Conservation (phyloP, 2,113 vertebrate species). For the Periophthalmus modestus region DNA sequence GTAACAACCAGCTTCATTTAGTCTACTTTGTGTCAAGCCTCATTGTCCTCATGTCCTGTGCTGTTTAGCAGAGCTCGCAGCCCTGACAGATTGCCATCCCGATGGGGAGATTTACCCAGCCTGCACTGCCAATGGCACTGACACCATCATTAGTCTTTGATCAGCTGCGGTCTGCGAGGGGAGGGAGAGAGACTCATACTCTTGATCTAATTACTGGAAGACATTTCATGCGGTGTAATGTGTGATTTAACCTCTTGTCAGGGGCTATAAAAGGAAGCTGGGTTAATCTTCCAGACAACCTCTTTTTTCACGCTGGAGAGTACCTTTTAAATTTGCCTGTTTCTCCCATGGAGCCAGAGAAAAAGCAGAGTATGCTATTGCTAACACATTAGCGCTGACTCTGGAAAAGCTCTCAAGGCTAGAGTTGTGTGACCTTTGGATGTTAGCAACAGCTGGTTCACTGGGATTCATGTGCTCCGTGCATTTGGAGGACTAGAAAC, state of each 20-base stretch:
- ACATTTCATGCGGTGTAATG: slow-evolving; percentile 76
- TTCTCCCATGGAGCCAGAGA: slow-evolving; percentile 53
- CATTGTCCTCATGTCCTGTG: slow-evolving; percentile 63
- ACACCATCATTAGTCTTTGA: slow-evolving; percentile 76
- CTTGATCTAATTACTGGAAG: slow-evolving; percentile 81
- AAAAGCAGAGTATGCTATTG: slow-evolving; percentile 41
- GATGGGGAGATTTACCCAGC: slow-evolving; percentile 67
- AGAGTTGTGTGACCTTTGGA: slow-evolving; percentile 67
- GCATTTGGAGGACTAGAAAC: slow-evolving; percentile 58
- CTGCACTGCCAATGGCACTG: slow-evolving; percentile 64
- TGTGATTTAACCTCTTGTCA: slow-evolving; percentile 82
- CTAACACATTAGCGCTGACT: slow-evolving; percentile 40
- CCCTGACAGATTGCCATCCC: slow-evolving; percentile 72
- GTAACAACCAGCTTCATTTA: slow-evolving; percentile 61
- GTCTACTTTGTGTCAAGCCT: slow-evolving; percentile 63
- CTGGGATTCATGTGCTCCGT: slow-evolving; percentile 29
- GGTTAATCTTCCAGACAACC: slow-evolving; percentile 81
- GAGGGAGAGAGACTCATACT: slow-evolving; percentile 75
- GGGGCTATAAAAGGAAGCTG: slow-evolving; percentile 81
- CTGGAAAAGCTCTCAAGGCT: slow-evolving; percentile 53
- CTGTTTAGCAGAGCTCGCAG: slow-evolving; percentile 61
- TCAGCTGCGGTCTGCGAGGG: slow-evolving; percentile 68
- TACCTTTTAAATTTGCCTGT: slow-evolving; percentile 60
- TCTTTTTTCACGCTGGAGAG: slow-evolving; percentile 67
- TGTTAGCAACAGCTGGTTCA: slow-evolving; percentile 56